Base-by-base conservation (phyloP, 2,113 vertebrate genomes). In the Pluvialis apricaria region DNA sequence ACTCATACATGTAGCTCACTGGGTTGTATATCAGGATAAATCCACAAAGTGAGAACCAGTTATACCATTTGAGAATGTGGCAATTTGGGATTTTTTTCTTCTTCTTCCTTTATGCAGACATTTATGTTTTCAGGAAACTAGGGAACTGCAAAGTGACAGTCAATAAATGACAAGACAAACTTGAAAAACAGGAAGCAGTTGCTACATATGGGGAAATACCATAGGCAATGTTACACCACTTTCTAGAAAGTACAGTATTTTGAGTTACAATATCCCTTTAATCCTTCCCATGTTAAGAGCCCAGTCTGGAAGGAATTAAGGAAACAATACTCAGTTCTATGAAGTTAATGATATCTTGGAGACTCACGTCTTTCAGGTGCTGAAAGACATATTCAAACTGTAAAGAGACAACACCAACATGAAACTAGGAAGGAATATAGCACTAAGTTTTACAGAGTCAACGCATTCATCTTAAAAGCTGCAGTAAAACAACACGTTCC, bases 111-210 rank as follows among this genome's bases (percentile, higher is more conserved):
- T 14, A 9, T 66, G 32, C 15, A 38, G 29, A 42, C 70, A 60
- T 47, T 7, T 11, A 6, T 49, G 25, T 44, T 89, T 89, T 42
- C 8, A 19, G 54, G 62, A 24, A 89, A 60, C 21, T 3, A 25
- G 3, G 40, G 55, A 72, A 32, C 52, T 72, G 40, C 65, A 76
- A 84, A 91, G 17, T 32, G 6, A n/a, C 34, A 61, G 76, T 15
- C 65, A 65, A 25, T 42, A 88, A 69, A 60, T 32, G 44, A 40
- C 2, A 3, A 79, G 32, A 66, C 29, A 71, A 58, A 64, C 45
- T 10, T 38, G 24, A 90, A 38, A 71, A 92, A 80, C 78, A 85
- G 81, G 96, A 97, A 97, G 58, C 17, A 36, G 36, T 87, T 79
- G 87, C 73, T 32, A 15, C 8, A 57, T 26, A 8, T 16, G 40